Evolutionary conservation across 2,888 invertebrate species (phyloP).

Genomic region (Perizoma flavofasciatum): DNA sequence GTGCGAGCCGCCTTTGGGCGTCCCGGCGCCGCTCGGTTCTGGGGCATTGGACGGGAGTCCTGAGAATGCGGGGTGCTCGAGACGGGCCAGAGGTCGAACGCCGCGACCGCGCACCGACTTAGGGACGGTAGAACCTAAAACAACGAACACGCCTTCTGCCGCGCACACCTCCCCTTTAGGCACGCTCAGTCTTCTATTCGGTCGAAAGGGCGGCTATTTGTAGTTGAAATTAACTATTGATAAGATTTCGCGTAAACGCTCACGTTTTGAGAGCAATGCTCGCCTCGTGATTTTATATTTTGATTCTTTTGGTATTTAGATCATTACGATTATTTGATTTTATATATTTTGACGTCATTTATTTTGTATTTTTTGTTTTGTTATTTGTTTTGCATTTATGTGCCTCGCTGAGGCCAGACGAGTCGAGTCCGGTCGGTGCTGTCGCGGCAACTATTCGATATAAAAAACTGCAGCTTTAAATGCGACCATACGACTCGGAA

Average conservation of each 20-base stretch:
- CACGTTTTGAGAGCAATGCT: conserved; percentile 21
- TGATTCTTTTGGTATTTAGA: conserved; percentile 30
- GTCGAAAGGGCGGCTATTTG: conserved; percentile 92
- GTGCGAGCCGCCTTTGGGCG: conserved; percentile 74
- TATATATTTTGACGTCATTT: conserved; percentile 42
- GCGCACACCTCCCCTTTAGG: conserved; percentile 83
- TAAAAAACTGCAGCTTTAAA: conserved; percentile 37
- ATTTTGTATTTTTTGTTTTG: conserved; percentile 58
- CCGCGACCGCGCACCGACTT: conserved; percentile 65
- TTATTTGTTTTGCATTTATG: conserved; percentile 70
- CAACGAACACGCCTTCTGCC: conserved; percentile 41
- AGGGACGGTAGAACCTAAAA: conserved; percentile 53
- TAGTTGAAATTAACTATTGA: conserved; percentile 40
- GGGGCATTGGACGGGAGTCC: conserved; percentile 74
- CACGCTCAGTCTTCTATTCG: conserved; percentile 91
- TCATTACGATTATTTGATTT: conserved; percentile 36
- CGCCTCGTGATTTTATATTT: conserved; percentile 37
- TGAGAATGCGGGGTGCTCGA: conserved; percentile 21
- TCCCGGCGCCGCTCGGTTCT: conserved; percentile 85
- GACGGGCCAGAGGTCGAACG: conserved; percentile 68
- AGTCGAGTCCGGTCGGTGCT: conserved; percentile 32
- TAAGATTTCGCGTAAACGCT: conserved; percentile 11
- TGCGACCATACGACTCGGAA: conserved; percentile 27
- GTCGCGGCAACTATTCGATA: conserved; percentile 32
- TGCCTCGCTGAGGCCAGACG: conserved; percentile 39